Evolutionary conservation across 2,113 vertebrate genomes (phyloP).

Genomic region (Axis porcinus): DNA sequence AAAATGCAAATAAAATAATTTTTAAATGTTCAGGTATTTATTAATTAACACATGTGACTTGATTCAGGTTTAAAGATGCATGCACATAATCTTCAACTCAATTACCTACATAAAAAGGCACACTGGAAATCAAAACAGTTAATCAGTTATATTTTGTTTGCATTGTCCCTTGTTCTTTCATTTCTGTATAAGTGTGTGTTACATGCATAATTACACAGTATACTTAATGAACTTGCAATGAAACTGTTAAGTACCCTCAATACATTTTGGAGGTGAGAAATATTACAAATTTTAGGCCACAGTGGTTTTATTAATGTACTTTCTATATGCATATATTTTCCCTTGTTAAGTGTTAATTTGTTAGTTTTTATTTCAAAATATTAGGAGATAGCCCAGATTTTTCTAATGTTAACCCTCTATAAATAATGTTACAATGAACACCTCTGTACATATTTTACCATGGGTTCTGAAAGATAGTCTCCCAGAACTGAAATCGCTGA

Average conservation of each 20-base stretch:
- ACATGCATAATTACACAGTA: not conserved
- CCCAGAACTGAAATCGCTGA: conserved; percentile 34
- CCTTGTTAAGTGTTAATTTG: not conserved
- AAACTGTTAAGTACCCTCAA: not conserved
- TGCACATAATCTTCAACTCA: not conserved
- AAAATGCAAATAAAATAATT: not conserved
- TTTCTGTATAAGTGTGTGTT: not conserved
- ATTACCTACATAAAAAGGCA: not conserved
- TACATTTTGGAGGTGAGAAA: not conserved
- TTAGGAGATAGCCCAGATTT: not conserved
- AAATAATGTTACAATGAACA: conserved; percentile 17
- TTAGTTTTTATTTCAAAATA: not conserved
- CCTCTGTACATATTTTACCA: not conserved
- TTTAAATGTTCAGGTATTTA: not conserved
- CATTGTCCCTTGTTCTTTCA: not conserved
- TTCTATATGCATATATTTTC: not conserved
- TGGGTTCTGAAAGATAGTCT: conserved; percentile 33
- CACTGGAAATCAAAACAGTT: not conserved
- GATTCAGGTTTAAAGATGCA: not conserved
- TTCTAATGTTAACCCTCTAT: not conserved
- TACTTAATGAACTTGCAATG: not conserved
- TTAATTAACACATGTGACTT: not conserved
- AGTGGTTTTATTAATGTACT: not conserved
- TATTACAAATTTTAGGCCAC: not conserved
- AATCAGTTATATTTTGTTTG: not conserved